phyloP scores from a whole-genome alignment of 2,888 invertebrate species.

The Drosophila acutilabella region DNA sequence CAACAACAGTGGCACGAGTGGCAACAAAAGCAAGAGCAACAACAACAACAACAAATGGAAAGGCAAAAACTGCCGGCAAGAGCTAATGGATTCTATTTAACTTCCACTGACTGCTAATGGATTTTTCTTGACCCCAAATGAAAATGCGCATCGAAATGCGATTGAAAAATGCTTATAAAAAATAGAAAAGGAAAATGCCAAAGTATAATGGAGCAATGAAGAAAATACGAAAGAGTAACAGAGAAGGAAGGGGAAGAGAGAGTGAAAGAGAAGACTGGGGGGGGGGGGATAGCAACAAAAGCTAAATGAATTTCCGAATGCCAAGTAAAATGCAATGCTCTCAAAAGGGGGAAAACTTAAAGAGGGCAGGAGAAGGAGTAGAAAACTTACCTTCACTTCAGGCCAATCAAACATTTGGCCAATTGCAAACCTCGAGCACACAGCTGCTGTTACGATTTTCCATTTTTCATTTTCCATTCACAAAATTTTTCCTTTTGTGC shows the following conservation, averaged over 20 bases:
- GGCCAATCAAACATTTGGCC: constrained; percentile 48
- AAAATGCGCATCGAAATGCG: constrained; percentile 81
- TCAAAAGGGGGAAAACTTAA: neutral
- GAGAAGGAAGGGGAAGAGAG: neutral
- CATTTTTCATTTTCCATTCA: constrained; percentile 14
- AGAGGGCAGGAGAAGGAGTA: neutral
- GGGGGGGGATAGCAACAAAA: constrained; percentile 24
- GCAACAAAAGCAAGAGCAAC: constrained; percentile 27
- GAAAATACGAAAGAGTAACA: constrained; percentile 36
- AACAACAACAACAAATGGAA: constrained; percentile 38
- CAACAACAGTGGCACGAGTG: constrained; percentile 18
- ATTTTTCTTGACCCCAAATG: constrained; percentile 85
- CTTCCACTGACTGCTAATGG: constrained; percentile 84
- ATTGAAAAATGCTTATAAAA: constrained; percentile 78
- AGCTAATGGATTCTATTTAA: constrained; percentile 85
- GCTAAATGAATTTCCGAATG: constrained; percentile 62
- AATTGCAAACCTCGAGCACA: constrained; percentile 36
- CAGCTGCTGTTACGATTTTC: constrained; percentile 21
- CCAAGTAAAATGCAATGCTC: constrained; percentile 48
- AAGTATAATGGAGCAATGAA: constrained; percentile 67
- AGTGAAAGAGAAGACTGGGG: constrained; percentile 11
- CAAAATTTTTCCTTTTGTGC: neutral
- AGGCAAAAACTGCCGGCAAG: constrained; percentile 61
- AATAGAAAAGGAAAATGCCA: constrained; percentile 59
- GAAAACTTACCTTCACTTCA: constrained; percentile 22